Conservation (phyloP, 2,113 vertebrate species). For the Limanda limanda region DNA sequence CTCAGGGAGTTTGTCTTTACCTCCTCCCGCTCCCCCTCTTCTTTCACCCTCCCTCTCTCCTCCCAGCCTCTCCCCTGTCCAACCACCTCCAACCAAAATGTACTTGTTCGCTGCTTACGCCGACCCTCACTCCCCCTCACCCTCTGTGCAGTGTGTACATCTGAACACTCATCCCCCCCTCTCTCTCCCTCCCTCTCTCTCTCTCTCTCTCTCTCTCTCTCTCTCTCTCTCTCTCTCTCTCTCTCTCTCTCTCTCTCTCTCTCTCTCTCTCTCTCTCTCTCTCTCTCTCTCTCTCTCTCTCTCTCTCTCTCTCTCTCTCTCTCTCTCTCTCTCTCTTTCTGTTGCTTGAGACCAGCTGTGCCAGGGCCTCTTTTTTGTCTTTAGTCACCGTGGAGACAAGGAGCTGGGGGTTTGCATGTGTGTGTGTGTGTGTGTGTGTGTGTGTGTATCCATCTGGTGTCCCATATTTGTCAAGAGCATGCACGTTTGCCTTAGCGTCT, state of each 20-base stretch:
- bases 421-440: slow-evolving; percentile 31
- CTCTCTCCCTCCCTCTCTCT: not conserved
- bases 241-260: not conserved
- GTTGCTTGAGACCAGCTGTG: slow-evolving; percentile 75
- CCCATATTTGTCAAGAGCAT: slow-evolving; percentile 31
- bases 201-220: too few species aligned
- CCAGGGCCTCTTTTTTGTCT: slow-evolving; percentile 73
- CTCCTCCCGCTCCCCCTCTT: slow-evolving; percentile 13
- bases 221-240: too few species aligned
- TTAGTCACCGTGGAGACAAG: slow-evolving; percentile 73
- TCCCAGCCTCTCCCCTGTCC: slow-evolving; percentile 14
- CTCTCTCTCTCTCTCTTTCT: slow-evolving; percentile 12
- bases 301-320: not conserved
- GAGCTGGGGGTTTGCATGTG: slow-evolving; percentile 29
- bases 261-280: too few species aligned
- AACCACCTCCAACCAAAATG: slow-evolving; percentile 20
- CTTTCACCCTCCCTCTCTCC: slow-evolving; percentile 13
- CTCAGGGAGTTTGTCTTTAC: slow-evolving; percentile 34
- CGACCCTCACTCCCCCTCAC: slow-evolving; percentile 61
- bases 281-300: too few species aligned
- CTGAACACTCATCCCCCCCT: slow-evolving; percentile 27
- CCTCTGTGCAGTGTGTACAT: slow-evolving; percentile 58
- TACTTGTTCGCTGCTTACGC: slow-evolving; percentile 30
- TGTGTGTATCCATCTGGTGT: slow-evolving; percentile 54
- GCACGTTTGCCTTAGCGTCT: not conserved